Evolutionary conservation across 2,888 invertebrate genomes (phyloP), one percentile per base, ranked within the genome.

Genomic region (Bugulina stolonifera): DNA sequence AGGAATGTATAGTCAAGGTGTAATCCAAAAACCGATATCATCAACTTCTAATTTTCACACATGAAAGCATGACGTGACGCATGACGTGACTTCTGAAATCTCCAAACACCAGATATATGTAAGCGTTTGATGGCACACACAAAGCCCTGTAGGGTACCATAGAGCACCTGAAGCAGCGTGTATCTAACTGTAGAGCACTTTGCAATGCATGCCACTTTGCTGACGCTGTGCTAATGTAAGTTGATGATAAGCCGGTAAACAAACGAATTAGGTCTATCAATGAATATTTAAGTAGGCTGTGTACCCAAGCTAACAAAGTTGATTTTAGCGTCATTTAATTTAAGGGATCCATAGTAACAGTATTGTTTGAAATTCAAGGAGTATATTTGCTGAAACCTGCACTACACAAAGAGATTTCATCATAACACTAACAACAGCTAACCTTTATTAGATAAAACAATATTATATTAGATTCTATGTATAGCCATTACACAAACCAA

Each of bases 331-430:
- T 27, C 32, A 27, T 32, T 32, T 64, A 64, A 64, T 64, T 64
- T 64, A 27, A 64, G 32, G 64, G 29, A 25, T 5, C 64, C 32
- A 64, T 64, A 32, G 64, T 32, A 64, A 64, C 64, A 32, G 64
- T 64, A 64, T 64, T 64, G 64, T 64, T 64, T 57, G 57, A 25
- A 57, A 57, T 23, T 57, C n/a, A n/a, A 57, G 57, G 25, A 25
- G 5, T 5, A 5, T 57, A 18, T 18, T 57, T 64, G 27, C 29
- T 64, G 27, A 18, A 25, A 25, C 5, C 5, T 5, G n/a, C 25
- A 25, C 32, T 64, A 32, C 5, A 64, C 64, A 64, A 27, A 64
- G 64, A 27, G 10, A 64, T 64, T 64, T 64, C 64, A 64, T 64
- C 64, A 64, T 64, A 64, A 52, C 10, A 27, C 64, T 32, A 64